phyloP scores from a whole-genome alignment of 2,888 invertebrate genomes.

The Calameuta pallipes region DNA sequence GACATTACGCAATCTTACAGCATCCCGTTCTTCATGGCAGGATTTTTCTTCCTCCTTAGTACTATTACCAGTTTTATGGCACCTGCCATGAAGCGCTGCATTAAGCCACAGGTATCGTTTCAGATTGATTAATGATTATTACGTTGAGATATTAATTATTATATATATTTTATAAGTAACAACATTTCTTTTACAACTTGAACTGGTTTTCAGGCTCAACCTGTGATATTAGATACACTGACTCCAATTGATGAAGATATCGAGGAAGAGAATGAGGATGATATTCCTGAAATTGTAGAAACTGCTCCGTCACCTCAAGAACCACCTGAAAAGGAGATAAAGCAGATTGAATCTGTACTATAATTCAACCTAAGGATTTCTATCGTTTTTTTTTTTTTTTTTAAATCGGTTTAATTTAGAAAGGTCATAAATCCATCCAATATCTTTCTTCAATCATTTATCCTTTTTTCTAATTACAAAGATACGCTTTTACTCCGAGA shows the following conservation, averaged over 20 bases:
- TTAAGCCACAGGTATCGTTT: slow-evolving; percentile 55
- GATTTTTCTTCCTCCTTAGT: slow-evolving; percentile 86
- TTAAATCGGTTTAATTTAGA: neutral
- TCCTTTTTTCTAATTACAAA: neutral
- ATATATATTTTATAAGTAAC: neutral
- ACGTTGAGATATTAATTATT: neutral
- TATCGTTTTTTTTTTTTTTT: neutral
- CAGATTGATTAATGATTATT: neutral
- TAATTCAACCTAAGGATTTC: slow-evolving; percentile 60
- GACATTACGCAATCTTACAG: slow-evolving; percentile 88
- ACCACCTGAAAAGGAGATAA: slow-evolving; percentile 69
- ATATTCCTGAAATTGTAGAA: slow-evolving; percentile 82
- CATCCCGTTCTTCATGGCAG: slow-evolving; percentile 93
- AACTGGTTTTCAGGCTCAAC: slow-evolving; percentile 68
- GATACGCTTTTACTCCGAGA: slow-evolving; percentile 54
- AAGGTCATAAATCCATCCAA: neutral
- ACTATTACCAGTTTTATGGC: slow-evolving; percentile 87
- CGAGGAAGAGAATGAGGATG: slow-evolving; percentile 78
- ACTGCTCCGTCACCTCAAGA: slow-evolving; percentile 73
- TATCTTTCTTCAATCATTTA: neutral
- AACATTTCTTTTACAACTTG: neutral
- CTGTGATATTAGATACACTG: slow-evolving; percentile 77
- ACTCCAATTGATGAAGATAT: slow-evolving; percentile 83
- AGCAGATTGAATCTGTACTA: slow-evolving; percentile 81
- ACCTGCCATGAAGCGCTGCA: slow-evolving; percentile 75